A percentile compares a stretch with the other conserved stretches of the same genome.
phyloP scores from a whole-genome alignment of 2,797 vertebrate genomes.

The Pseudochirops corinnae region DNA sequence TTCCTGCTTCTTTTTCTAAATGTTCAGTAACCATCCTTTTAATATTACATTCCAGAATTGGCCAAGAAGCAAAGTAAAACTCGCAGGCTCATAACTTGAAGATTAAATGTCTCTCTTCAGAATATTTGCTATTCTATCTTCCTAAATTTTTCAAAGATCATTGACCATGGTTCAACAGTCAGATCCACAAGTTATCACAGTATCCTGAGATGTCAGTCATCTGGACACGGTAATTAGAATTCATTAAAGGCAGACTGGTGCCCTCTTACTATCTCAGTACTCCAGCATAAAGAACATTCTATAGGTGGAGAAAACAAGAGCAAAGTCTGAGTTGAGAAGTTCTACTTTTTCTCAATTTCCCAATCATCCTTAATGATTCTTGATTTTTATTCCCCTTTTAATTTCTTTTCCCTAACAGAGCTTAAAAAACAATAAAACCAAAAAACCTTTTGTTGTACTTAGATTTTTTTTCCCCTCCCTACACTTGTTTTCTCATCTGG shows the following conservation, averaged over 20 bases:
- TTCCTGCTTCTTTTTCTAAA: neutral
- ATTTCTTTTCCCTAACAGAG: neutral
- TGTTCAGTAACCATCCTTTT: neutral
- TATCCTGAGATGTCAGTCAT: neutral
- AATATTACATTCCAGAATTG: neutral
- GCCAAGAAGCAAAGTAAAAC: neutral
- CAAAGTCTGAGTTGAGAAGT: neutral
- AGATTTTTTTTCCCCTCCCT: neutral
- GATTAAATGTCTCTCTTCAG: neutral
- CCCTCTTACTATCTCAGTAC: neutral
- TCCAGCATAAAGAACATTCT: neutral
- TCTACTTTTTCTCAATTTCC: neutral
- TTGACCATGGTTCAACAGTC: neutral
- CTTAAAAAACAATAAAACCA: neutral
- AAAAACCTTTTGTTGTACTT: neutral
- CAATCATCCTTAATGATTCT: neutral
- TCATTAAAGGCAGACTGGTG: neutral
- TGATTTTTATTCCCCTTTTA: neutral
- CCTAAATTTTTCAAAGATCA: neutral
- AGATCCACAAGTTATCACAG: neutral
- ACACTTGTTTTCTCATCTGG: neutral
- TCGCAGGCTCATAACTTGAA: neutral
- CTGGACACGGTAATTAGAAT: neutral
- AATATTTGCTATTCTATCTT: neutral
- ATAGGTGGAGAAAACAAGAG: neutral